Evolutionary conservation across 2,113 vertebrate genomes (phyloP), one percentile per base, ranked within the genome.

Genomic region (Sinocyclocheilus anophthalmus): DNA sequence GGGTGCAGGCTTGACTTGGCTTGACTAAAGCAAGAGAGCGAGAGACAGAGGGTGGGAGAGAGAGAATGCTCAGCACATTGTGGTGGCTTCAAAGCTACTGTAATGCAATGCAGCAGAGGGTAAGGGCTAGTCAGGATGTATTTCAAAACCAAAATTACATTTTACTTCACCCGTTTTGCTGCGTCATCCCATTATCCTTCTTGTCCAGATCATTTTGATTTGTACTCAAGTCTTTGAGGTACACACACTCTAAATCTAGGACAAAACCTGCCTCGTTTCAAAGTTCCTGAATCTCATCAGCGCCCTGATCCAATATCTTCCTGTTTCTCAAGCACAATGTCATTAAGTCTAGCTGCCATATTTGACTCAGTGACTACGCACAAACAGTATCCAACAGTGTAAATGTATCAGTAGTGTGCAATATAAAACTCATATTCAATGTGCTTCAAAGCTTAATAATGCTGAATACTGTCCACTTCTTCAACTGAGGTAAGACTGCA

Each of bases 81-180:
- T 13, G 33, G 77, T 61, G 57, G 22, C 12, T 80, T 80, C 55
- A 80, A 80, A 61, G 33, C 37, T 79, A 26, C 26, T 26, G 26
- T 26, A 79, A 83, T 69, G 24, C 63, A 55, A 50, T 67, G 33
- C 78, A 80, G 55, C 78, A 57, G 79, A 84, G 86, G 85, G 86
- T 87, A 88, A 84, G 84, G 85, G 89, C 87, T 88, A 88, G 89
- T 87, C 87, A 83, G 55, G 85, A 80, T 88, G 87, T 87, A 90
- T 88, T 89, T 90, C 90, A 88, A 93, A 93, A 86, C 92, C 92
- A 93, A 94, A 95, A 94, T 93, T 92, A 88, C 92, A 93, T 93
- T 92, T 92, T 83, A 94, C 93, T 93, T 91, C 89, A 89, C 37
- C 37, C 3, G n/a, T 77, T 93, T 87, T 90, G 91, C 93, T 92